Evolutionary conservation across 2,888 invertebrate genomes (phyloP).

Genomic region (Acleris emargana): DNA sequence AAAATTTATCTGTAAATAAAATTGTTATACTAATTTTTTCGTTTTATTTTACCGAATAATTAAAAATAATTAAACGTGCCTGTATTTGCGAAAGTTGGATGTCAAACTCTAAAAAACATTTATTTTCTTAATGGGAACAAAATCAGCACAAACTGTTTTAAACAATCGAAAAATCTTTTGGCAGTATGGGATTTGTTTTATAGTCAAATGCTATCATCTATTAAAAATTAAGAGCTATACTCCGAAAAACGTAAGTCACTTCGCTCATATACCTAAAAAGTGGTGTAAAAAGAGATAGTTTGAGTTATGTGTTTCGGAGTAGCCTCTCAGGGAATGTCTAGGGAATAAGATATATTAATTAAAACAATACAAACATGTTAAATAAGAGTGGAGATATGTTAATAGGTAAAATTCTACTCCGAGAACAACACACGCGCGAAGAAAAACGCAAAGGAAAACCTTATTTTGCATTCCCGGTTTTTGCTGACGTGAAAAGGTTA

Average conservation of each 20-base stretch:
- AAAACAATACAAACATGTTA: constrained; percentile 20
- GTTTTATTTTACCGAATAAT: too few species aligned
- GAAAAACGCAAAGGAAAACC: not conserved
- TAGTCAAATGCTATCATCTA: constrained; percentile 22
- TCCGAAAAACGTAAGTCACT: not conserved
- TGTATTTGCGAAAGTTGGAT: too few species aligned
- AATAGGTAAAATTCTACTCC: not conserved
- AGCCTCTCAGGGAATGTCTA: constrained; percentile 38
- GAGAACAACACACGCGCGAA: not conserved
- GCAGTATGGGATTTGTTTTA: constrained; percentile 6
- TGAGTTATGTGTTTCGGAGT: not conserved
- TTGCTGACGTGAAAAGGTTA: too few species aligned
- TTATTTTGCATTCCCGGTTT: not conserved
- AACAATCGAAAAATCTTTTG: constrained; percentile 12
- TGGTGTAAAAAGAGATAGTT: not conserved
- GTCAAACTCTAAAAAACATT: too few species aligned
- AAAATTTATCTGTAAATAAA: too few species aligned
- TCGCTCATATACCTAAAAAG: not conserved
- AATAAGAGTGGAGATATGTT: constrained; percentile 15
- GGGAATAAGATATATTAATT: constrained; percentile 30
- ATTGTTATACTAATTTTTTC: too few species aligned
- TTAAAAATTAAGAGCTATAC: not conserved
- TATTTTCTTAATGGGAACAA: not conserved
- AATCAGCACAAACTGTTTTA: not conserved
- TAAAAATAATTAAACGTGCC: too few species aligned